Conservation (phyloP, 2,888 invertebrate species). For the Parnassius smintheus region DNA sequence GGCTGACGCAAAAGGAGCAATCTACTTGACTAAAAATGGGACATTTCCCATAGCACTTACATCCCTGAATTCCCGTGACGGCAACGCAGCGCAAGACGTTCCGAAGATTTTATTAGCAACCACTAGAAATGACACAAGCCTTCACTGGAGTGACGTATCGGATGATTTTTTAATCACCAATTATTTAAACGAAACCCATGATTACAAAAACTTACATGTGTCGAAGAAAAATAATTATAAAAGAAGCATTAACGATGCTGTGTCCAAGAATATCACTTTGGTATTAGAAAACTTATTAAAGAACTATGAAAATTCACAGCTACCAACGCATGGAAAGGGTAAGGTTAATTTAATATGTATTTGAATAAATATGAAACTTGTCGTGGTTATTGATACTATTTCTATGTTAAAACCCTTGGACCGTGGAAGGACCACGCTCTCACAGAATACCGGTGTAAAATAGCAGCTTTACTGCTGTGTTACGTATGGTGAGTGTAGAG, state of each 20-base stretch:
- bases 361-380: no score
- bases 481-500: no score
- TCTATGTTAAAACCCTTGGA: no score
- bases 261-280: slow-evolving; percentile 91
- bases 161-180: slow-evolving; percentile 60
- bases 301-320: slow-evolving; percentile 93
- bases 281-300: slow-evolving; percentile 92
- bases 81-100: slow-evolving; percentile 53
- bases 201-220: slow-evolving; percentile 41
- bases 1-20: slow-evolving; percentile 69
- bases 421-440: no score
- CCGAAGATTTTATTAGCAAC: slow-evolving; percentile 60
- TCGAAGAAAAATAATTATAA: slow-evolving; percentile 60
- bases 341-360: slow-evolving; percentile 24
- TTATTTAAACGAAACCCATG: slow-evolving; percentile 62
- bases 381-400: no score
- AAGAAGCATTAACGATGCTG: slow-evolving; percentile 84
- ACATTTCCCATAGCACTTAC: slow-evolving; percentile 77
- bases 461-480: no score
- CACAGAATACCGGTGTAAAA: no score
- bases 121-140: slow-evolving; percentile 58
- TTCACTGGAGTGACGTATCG: slow-evolving; percentile 53
- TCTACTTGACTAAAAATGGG: slow-evolving; percentile 77
- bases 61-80: slow-evolving; percentile 59
- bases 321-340: slow-evolving; percentile 95